These are phyloP conservation scores for Hemiscyllium ocellatum DNA, from an alignment of 2,113 vertebrate species.

Conservation along the genomic window DNA sequence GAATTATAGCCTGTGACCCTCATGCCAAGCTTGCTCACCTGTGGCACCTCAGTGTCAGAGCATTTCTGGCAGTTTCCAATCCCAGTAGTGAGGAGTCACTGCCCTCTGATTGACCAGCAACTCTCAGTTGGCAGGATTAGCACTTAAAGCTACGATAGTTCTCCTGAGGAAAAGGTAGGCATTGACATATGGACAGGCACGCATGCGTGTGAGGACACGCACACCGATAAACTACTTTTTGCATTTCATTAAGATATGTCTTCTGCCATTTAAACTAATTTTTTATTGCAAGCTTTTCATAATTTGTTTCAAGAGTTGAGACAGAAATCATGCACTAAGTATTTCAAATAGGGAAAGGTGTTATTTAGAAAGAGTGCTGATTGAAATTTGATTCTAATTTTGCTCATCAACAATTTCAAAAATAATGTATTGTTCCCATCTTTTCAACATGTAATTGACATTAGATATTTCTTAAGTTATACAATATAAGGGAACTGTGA, in stretches of 20 bases:
- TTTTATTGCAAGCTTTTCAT: neutral
- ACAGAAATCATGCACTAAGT: neutral
- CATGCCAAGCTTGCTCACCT: neutral
- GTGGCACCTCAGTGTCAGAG: neutral
- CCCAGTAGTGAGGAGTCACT: too few species aligned
- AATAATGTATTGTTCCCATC: neutral
- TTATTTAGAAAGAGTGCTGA: neutral
- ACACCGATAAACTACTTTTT: neutral
- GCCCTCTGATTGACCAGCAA: too few species aligned
- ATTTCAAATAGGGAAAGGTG: neutral
- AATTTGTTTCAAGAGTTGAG: neutral
- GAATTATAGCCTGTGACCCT: neutral
- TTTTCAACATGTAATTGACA: neutral
- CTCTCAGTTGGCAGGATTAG: too few species aligned
- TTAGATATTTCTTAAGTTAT: neutral
- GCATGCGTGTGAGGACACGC: too few species aligned
- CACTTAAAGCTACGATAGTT: too few species aligned
- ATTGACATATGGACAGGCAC: too few species aligned
- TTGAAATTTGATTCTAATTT: neutral
- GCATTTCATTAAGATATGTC: neutral
- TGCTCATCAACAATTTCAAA: neutral
- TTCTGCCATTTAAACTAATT: neutral
- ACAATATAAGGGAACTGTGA: neutral
- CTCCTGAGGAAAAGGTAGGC: too few species aligned
- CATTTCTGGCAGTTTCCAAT: neutral